A percentile compares a stretch with the other conserved stretches of the same genome.
Evolutionary conservation across 2,797 vertebrate species (phyloP).

Genomic region (Manis pentadactyla): DNA sequence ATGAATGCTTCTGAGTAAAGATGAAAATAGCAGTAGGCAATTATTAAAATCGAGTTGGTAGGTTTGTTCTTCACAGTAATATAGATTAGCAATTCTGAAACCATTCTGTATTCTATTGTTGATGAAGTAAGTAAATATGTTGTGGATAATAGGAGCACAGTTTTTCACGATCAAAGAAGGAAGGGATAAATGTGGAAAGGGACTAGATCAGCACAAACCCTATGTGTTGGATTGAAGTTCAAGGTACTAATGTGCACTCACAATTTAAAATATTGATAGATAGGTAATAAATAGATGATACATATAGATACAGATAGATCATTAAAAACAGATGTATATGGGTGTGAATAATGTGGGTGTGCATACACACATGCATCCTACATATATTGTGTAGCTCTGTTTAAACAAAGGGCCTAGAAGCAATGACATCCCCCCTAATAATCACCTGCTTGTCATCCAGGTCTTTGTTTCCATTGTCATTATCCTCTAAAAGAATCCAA

Average conservation of each 20-base stretch:
- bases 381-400: not conserved
- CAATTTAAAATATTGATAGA: not conserved
- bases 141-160: not conserved
- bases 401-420: not conserved
- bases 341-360: not conserved
- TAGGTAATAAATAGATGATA: too few relatives aligned
- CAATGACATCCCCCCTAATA: not conserved
- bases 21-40: not conserved
- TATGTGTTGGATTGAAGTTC: not conserved
- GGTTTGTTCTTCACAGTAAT: not conserved
- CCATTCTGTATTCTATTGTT: not conserved
- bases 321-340: not conserved
- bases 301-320: not conserved
- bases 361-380: rapidly evolving
- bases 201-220: not conserved
- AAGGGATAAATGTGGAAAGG: not conserved
- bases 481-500: not conserved
- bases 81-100: not conserved
- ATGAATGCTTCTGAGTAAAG: not conserved
- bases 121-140: not conserved
- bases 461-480: not conserved
- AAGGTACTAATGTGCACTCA: not conserved
- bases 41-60: not conserved
- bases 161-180: not conserved
- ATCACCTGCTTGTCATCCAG: not conserved